These are phyloP conservation scores for Clavelina lepadiformis DNA, from an alignment of 23 tunicate species.

Conservation along the genomic window DNA sequence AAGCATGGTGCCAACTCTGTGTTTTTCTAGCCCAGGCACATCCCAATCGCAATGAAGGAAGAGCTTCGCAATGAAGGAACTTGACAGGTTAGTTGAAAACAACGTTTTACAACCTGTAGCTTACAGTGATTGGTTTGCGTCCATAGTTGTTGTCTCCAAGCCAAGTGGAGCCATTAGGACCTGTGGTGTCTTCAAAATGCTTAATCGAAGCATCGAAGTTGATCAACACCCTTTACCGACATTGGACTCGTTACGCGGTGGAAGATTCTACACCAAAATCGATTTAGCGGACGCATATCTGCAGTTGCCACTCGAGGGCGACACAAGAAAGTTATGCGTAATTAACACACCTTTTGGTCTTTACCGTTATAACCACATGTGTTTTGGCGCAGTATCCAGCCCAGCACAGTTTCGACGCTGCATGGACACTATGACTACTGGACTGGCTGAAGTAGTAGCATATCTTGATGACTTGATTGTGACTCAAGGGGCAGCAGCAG, in stretches of 20 bases:
- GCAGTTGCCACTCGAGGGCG: constrained; percentile 8
- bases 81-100: background rate
- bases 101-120: background rate
- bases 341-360: constrained; percentile 12
- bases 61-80: constrained; percentile 3
- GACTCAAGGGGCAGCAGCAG: background rate
- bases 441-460: background rate
- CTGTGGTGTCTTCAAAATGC: constrained; percentile 16
- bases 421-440: constrained; percentile 1
- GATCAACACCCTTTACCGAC: constrained; percentile 18
- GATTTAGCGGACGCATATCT: constrained; percentile 29
- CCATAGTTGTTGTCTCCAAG: constrained; percentile 8
- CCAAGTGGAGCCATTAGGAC: constrained; percentile 8
- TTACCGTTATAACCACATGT: constrained; percentile 3
- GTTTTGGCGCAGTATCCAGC: constrained; percentile 12
- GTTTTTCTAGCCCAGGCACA: constrained; percentile 5
- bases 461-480: constrained; percentile 2
- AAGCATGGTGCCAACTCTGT: background rate
- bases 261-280: constrained; percentile 5
- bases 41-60: constrained; percentile 9
- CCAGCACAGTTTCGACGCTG: constrained; percentile 22
- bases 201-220: constrained; percentile 7
- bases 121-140: constrained; percentile 19
- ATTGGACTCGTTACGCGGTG: background rate
- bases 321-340: constrained; percentile 6